Evolutionary conservation across 2,888 invertebrate genomes (phyloP), one percentile per base, ranked within the genome.

Genomic region (Hyposoter dolosus): DNA sequence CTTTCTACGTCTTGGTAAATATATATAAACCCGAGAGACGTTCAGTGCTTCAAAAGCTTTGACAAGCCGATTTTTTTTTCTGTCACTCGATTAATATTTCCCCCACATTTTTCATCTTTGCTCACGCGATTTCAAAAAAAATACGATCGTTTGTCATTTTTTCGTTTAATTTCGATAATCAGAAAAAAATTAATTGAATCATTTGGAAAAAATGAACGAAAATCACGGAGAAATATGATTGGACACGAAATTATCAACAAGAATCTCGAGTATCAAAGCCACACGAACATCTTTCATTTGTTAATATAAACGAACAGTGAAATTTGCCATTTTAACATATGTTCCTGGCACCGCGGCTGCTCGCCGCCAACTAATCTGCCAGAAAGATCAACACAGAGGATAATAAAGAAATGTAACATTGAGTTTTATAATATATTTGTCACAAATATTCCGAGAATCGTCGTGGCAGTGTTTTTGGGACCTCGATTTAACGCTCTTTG

Each of bases 311-410:
- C 80, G 83, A 83, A 77, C 78, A 63, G 81, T 85, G 83, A 88
- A 89, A 88, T 89, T 89, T 79, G 82, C 82, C 71, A 86, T 85
- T 89, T 83, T 75, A 82, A 86, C 87, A 87, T 72, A 68, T 77
- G 63, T 81, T 75, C 66, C 74, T 83, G 83, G 83, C 83, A 83
- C 50, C 32, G 53, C 28, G 28, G 28, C 4, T 68, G 6, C 66
- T 28, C 40, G 53, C 40, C n/a, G 43, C 40, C 66, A 15, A 65
- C 15, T 66, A 75, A 53, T 53, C 66, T 82, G 82, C 56, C 82
- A 82, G 1, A 50, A 19, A 82, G 23, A 23, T 10, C 40, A 23
- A 40, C 40, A n/a, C 1, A 9, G 17, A 66, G 15, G 15, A n/a
- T 40, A 35, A 40, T 6, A 35, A 45, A 23, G 23, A 53, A 43